Evolutionary conservation across 2,113 vertebrate species (phyloP).

Genomic region (Corythornis madagascariensis): DNA sequence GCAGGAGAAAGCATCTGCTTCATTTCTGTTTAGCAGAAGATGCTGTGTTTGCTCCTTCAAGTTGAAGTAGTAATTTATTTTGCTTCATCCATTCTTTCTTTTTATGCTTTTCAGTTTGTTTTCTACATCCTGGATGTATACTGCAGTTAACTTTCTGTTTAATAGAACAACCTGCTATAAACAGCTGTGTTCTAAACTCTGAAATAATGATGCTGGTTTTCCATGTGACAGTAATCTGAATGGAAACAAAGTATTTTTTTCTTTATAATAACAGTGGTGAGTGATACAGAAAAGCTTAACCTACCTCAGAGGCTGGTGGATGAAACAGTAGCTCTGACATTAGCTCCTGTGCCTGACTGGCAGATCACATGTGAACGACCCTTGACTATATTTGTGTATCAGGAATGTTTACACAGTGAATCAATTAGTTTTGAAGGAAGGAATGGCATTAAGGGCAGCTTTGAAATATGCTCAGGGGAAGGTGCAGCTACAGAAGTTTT

Average conservation of each 20-base stretch:
- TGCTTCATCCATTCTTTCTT: neutral
- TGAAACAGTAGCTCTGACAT: neutral
- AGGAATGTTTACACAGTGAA: constrained; percentile 20
- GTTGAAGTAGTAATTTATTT: neutral
- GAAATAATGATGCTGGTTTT: neutral
- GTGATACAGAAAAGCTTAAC: neutral
- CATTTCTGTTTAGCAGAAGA: constrained; percentile 18
- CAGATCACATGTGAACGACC: neutral
- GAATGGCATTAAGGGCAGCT: neutral
- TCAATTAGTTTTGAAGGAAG: neutral
- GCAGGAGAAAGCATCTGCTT: constrained; percentile 12
- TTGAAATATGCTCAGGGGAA: neutral
- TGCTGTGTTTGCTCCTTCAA: neutral
- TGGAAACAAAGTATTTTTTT: neutral
- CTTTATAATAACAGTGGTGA: neutral
- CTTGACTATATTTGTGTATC: constrained; percentile 6
- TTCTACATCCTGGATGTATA: neutral
- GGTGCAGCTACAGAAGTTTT: neutral
- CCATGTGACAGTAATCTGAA: neutral
- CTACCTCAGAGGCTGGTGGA: neutral
- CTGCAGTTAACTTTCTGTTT: neutral
- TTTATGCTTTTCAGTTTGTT: neutral
- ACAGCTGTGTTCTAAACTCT: neutral
- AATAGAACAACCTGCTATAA: neutral
- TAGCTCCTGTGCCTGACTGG: neutral